Conservation (phyloP, 2,797 vertebrate genomes). For the Myripristis jacobus region DNA sequence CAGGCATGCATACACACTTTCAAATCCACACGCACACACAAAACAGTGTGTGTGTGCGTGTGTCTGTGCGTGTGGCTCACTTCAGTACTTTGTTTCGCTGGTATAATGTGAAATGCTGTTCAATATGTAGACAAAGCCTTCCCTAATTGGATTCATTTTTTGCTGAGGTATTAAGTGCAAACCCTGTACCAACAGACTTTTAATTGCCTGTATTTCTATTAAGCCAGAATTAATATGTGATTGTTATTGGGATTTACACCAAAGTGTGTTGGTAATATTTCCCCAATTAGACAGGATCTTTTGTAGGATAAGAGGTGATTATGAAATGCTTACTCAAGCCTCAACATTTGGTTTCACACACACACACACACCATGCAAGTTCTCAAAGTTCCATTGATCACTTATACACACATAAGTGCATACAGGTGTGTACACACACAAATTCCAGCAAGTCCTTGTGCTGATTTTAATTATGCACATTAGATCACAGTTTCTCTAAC, state of each 20-base stretch:
- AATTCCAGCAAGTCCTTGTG: conserved; percentile 13
- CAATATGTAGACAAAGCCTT: background rate
- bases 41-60: too few relatives aligned
- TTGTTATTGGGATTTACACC: background rate
- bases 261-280: conserved; percentile 11
- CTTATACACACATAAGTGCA: background rate
- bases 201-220: conserved; percentile 1
- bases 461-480: conserved; percentile 58
- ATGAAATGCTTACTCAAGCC: background rate
- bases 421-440: conserved; percentile 6
- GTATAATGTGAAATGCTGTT: conserved; percentile 16
- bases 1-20: background rate
- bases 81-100: conserved; percentile 2
- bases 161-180: background rate
- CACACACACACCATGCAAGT: background rate
- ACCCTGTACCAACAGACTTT: background rate
- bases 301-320: conserved; percentile 9
- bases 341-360: background rate
- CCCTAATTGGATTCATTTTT: background rate
- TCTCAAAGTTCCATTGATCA: too few relatives aligned
- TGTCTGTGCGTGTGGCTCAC: too few relatives aligned
- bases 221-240: conserved; percentile 12
- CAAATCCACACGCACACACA: background rate
- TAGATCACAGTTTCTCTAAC: conserved; percentile 65
- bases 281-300: conserved; percentile 2